A percentile compares a stretch with the other conserved stretches of the same genome.
These are phyloP conservation scores for Aplysia californica DNA, from an alignment of 1,140 invertebrate genomes.

Conservation along the genomic window DNA sequence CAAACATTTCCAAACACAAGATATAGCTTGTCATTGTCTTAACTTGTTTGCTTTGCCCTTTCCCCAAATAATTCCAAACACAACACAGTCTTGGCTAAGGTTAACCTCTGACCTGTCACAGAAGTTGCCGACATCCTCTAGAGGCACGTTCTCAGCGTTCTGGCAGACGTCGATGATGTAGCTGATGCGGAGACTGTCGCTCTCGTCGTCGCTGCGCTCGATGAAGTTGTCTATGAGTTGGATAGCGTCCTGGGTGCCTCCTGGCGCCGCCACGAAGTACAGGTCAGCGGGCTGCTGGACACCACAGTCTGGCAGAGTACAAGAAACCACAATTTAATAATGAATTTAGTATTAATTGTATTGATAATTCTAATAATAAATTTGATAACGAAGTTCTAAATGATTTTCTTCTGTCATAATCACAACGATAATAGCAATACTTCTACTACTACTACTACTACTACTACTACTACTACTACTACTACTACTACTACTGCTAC, in stretches of 20 bases:
- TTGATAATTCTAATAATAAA: not conserved
- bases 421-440: not conserved
- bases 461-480: not conserved
- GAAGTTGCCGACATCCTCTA: slow-evolving; percentile 9
- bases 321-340: not conserved
- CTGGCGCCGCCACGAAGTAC: slow-evolving; percentile 30
- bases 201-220: not conserved
- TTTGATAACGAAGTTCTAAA: not conserved
- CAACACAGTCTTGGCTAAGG: no score
- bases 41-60: not conserved
- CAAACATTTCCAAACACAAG: not conserved
- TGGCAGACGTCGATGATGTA: slow-evolving; percentile 28
- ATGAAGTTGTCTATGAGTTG: slow-evolving; percentile 19
- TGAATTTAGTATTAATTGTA: not conserved
- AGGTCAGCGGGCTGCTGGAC: slow-evolving; percentile 17
- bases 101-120: slow-evolving; percentile 25
- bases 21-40: not conserved
- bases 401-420: not conserved
- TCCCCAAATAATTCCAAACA: not conserved
- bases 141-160: not conserved
- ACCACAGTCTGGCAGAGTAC: slow-evolving; percentile 11
- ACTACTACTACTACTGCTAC: no score
- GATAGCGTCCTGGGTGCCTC: slow-evolving; percentile 18
- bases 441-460: not conserved
- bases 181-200: not conserved